Percentiles rank a stretch among this genome's conserved stretches.
These are phyloP conservation scores for Actinia equina DNA, from an alignment of 64 coral and sea anemone genomes.

Conservation along the genomic window DNA sequence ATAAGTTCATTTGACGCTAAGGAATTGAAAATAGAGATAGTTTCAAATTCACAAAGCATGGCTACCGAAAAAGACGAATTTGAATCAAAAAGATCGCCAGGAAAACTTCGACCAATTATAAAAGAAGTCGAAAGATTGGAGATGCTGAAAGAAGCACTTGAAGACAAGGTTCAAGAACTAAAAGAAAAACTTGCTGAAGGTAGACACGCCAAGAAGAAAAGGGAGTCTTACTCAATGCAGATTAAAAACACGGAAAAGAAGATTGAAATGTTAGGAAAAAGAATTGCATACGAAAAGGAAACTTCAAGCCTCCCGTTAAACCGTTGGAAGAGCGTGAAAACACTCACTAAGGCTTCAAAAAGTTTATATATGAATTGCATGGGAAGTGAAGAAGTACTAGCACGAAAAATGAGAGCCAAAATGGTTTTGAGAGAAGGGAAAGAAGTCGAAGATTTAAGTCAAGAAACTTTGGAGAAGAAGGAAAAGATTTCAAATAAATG, in stretches of 20 bases:
- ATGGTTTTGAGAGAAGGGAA: not conserved
- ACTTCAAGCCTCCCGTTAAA: not conserved
- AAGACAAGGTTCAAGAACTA: constrained; percentile 16
- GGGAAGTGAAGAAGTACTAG: not conserved
- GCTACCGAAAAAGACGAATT: not conserved
- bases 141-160: constrained; percentile 31
- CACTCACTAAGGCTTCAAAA: not conserved
- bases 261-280: constrained; percentile 37
- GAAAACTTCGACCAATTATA: not conserved
- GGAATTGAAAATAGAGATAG: not conserved
- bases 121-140: constrained; percentile 12
- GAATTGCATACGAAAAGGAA: constrained; percentile 3
- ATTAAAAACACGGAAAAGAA: constrained; percentile 24
- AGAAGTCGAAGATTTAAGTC: not conserved
- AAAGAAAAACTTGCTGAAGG: constrained; percentile 2
- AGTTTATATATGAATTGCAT: not conserved
- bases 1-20: not conserved
- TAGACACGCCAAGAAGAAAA: constrained; percentile 15
- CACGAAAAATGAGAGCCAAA: not conserved
- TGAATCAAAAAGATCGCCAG: not conserved
- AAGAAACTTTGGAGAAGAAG: not conserved
- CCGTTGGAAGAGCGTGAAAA: not conserved
- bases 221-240: not conserved
- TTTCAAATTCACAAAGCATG: not conserved
- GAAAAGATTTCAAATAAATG: not conserved